Evolutionary conservation across 2,888 invertebrate species (phyloP).

Genomic region (Criorhina ranunculi): DNA sequence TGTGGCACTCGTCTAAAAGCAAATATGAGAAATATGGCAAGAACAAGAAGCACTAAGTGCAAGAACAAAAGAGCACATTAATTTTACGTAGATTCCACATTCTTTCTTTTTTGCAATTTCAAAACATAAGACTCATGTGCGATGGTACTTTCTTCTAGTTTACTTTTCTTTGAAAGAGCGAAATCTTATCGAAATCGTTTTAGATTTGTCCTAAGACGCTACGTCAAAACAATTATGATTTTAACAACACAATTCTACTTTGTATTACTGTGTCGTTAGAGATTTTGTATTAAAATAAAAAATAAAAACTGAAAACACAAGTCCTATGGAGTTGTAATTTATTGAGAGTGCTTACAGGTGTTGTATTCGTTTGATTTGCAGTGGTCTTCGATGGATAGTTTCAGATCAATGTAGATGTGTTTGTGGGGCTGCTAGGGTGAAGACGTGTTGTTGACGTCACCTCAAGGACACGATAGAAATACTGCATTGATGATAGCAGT

Average conservation of each 20-base stretch:
- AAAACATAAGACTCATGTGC: slow-evolving; percentile 57
- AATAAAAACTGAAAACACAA: slow-evolving; percentile 31
- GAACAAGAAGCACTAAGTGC: slow-evolving; percentile 87
- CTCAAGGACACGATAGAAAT: too few relatives aligned
- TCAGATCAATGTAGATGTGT: too few relatives aligned
- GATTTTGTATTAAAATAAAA: slow-evolving; percentile 69
- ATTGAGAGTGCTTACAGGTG: too few relatives aligned
- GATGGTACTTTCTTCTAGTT: slow-evolving; percentile 37
- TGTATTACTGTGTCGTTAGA: slow-evolving; percentile 54
- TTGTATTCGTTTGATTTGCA: too few relatives aligned
- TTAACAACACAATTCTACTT: slow-evolving; percentile 38
- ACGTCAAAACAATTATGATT: slow-evolving; percentile 49
- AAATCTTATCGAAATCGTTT: slow-evolving; percentile 80
- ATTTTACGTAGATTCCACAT: slow-evolving; percentile 28
- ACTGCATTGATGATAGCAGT: too few relatives aligned
- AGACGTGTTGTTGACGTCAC: too few relatives aligned
- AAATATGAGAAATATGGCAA: slow-evolving; percentile 94
- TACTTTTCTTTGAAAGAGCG: slow-evolving; percentile 48
- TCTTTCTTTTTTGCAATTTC: slow-evolving; percentile 35
- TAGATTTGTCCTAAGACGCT: slow-evolving; percentile 80
- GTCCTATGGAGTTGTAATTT: too few relatives aligned
- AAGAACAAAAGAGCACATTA: slow-evolving; percentile 8
- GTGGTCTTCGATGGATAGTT: too few relatives aligned
- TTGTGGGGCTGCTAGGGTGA: too few relatives aligned
- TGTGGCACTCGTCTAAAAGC: slow-evolving; percentile 97